Evolutionary conservation across 35 echinoderm and acorn worm species (phyloP).

Genomic region (Apostichopus parvimensis): DNA sequence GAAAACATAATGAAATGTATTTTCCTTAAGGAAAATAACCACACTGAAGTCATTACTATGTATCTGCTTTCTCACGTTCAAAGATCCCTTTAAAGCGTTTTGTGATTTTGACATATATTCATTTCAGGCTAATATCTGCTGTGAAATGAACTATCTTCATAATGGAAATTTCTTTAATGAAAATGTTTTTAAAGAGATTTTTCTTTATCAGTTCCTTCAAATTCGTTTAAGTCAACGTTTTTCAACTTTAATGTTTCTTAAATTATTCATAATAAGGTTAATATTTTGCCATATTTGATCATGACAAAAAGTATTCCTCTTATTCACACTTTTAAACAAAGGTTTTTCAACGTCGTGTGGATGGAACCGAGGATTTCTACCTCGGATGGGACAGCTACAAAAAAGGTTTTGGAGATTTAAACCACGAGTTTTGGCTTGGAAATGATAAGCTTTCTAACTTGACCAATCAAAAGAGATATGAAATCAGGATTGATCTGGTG

Average conservation of each 20-base stretch:
- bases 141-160: background rate
- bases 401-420: background rate
- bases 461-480: too few relatives aligned
- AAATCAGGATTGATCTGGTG: too few relatives aligned
- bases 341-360: background rate
- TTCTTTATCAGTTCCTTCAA: background rate
- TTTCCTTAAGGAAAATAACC: too few relatives aligned
- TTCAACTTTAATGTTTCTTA: background rate
- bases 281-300: background rate
- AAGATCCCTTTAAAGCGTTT: too few relatives aligned
- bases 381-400: slow-evolving; percentile 7
- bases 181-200: background rate
- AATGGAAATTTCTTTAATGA: background rate
- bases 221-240: background rate
- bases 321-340: background rate
- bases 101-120: too few relatives aligned
- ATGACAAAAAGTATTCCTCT: background rate
- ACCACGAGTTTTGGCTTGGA: too few relatives aligned
- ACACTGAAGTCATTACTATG: too few relatives aligned
- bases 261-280: background rate
- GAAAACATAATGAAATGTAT: too few relatives aligned
- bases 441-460: too few relatives aligned
- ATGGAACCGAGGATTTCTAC: background rate
- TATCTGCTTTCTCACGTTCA: too few relatives aligned
- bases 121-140: too few relatives aligned